Evolutionary conservation across 1,140 invertebrate species (phyloP), one percentile per base, ranked within the genome.

Genomic region (Bombus cullumanus): DNA sequence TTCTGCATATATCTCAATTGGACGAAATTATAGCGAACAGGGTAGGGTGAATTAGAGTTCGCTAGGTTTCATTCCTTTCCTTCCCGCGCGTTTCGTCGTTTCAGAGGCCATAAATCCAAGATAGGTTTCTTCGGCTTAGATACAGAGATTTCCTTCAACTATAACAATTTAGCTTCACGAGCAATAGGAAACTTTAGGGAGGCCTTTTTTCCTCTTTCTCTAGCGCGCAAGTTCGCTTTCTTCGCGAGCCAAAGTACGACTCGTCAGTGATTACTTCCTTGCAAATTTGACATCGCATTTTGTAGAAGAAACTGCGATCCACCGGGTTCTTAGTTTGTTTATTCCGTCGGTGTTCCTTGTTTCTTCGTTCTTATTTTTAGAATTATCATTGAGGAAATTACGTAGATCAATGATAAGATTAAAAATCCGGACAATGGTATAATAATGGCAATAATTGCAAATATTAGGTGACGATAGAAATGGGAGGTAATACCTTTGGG

Each of bases 81-180:
- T 31, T 47, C 47, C 22, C 47, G 18, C 31, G n/a, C 53, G 66
- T n/a, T 59, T 13, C 28, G 1, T 53, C 10, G 41, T 57, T 25
- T 43, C 28, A 22, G 37, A 47, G 73, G 57, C 39, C 31, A 18
- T n/a, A 43, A 43, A 64, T 82, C 80, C 34, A 31, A 69, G 69
- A 76, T 57, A n/a, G 69, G 75, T 87, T 88, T 87, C 77, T 41
- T 39, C 41, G 4, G n/a, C 39, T 59, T 13, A n/a, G 37, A 18
- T 59, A 59, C 47, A 59, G 25, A 43, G 39, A 31, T 37, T 47
- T 37, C 9, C 22, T 12, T 66, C 1, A 34, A 10, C 18, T 9
- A 57, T 25, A 53, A 79, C 47, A 82, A 88, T 91, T 91, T 88
- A 90, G 80, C 81, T 84, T 81, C 80, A 47, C 37, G 75, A 72